Conservation (phyloP, 2,888 invertebrate species). For the Mantis religiosa region DNA sequence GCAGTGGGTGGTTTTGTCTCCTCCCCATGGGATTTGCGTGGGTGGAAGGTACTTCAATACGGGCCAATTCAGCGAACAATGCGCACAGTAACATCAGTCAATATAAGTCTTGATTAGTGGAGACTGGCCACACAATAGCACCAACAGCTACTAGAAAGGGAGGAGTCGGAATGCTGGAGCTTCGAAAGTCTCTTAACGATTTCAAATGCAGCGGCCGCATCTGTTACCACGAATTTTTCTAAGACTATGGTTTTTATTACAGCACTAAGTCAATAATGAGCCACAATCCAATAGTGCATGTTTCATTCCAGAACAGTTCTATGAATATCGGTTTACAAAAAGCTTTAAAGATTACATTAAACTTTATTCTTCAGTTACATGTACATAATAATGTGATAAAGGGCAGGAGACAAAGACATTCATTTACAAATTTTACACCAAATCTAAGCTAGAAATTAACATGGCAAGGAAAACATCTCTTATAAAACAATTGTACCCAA, state of each 20-base stretch:
- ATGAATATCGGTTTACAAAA: too few species aligned
- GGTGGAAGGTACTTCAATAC: not conserved
- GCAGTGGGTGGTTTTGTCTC: constrained; percentile 12
- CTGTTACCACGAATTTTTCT: not conserved
- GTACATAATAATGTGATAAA: too few species aligned
- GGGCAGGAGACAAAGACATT: too few species aligned
- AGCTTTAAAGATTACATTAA: too few species aligned
- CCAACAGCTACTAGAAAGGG: not conserved
- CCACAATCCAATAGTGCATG: too few species aligned
- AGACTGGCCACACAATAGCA: not conserved
- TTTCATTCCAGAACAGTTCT: too few species aligned
- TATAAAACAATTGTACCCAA: too few species aligned
- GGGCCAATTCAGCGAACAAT: constrained; percentile 4
- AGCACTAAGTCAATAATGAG: too few species aligned
- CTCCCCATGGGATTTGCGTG: not conserved
- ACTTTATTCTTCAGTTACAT: too few species aligned
- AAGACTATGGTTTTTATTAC: not conserved
- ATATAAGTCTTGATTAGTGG: constrained; percentile 14
- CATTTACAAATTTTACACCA: too few species aligned
- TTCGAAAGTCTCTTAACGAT: not conserved
- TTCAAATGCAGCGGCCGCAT: not conserved
- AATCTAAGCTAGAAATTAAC: too few species aligned
- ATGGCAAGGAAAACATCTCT: too few species aligned
- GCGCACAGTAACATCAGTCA: constrained; percentile 1
- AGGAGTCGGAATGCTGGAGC: not conserved